phyloP scores from a whole-genome alignment of 2,113 vertebrate genomes.

The Hystrix cristata region DNA sequence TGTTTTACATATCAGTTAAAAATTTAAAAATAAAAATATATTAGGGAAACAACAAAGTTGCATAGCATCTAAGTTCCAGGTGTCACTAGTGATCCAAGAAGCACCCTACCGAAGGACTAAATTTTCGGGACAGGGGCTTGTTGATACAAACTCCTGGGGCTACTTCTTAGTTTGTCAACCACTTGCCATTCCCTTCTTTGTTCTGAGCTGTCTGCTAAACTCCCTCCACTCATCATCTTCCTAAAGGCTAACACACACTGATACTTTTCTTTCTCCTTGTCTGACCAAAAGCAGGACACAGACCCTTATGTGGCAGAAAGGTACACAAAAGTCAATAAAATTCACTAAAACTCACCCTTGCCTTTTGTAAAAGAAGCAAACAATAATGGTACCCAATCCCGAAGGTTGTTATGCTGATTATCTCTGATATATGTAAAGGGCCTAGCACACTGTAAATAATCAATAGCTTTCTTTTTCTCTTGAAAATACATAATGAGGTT shows the following conservation, averaged over 20 bases:
- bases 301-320: not conserved
- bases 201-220: not conserved
- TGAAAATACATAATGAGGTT: constrained; percentile 34
- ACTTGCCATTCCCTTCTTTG: not conserved
- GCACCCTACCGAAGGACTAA: not conserved
- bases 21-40: not conserved
- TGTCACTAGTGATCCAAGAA: not conserved
- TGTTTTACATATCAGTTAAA: not conserved
- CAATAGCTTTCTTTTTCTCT: constrained; percentile 17
- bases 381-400: not conserved
- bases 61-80: not conserved
- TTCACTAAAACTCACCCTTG: not conserved
- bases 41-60: not conserved
- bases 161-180: not conserved
- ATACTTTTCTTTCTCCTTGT: not conserved
- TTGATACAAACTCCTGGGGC: not conserved
- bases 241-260: not conserved
- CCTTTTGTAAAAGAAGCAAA: constrained; percentile 14
- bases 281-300: not conserved
- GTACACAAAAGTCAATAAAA: not conserved
- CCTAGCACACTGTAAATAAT: not conserved
- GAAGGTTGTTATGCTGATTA: not conserved
- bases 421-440: not conserved
- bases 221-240: not conserved
- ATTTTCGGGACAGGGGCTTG: not conserved